Evolutionary conservation across 2,113 vertebrate species (phyloP), one percentile per base, ranked within the genome.

Genomic region (Brienomyrus brachyistius): DNA sequence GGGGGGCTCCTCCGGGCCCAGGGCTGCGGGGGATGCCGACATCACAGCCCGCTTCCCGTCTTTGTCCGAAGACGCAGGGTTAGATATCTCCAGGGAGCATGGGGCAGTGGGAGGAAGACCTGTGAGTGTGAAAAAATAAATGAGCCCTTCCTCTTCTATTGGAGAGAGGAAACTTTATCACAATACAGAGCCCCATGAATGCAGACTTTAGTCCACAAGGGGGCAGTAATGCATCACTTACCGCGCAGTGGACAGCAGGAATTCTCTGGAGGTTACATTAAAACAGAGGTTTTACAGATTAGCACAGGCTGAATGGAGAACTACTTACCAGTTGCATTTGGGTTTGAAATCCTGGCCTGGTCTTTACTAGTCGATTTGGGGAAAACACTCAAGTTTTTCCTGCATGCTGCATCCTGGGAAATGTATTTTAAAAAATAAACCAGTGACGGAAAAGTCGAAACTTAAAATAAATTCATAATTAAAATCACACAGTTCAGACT

Each of bases 1-100:
- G 0, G 96, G 96, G 0, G 97, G 98, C 91, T 98, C 97, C 0
- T 93, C 94, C 17, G 96, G 92, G 83, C 94, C 89, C 90, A 94
- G 88, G 0, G 92, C 87, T 56, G 90, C 80, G 27, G 94, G 4
- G n/a, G 94, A 93, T 2, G 95, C 88, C 80, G 77, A 90, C 88
- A 92, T 89, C 90, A 91, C 87, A 35, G 84, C 80, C 66, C 88
- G 92, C 5, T 90, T 93, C 35, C 87, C 90, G 66, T 94, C 91
- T 89, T 93, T 95, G 91, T 91, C 95, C 83, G 47, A 5, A 27
- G 93, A 50, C 88, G 89, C 56, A 90, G 92, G 83, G 82, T 92
- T 95, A n/a, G 92, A 89, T 21, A 92, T 89, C 92, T 95, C 96
- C 91, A 94, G 89, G 54, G 92, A 91, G 90, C 92, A 6, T 83